Conservation (phyloP, 2,797 vertebrate species). For the Mormyrus proboscirostris region DNA sequence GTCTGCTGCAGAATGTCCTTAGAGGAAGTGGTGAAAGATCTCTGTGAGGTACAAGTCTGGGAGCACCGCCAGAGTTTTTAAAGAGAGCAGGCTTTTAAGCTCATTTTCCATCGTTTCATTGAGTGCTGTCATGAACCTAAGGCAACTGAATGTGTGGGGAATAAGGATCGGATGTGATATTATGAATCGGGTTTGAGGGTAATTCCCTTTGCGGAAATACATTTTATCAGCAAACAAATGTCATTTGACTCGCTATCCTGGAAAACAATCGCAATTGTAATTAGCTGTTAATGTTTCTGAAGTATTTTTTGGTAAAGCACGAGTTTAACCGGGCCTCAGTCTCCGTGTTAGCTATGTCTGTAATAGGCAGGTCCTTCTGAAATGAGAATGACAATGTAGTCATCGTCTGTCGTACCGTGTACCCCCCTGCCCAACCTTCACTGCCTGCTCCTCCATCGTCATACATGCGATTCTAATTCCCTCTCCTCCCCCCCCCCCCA, state of each 20-base stretch:
- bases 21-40: background rate
- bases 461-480: conserved; percentile 46
- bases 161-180: background rate
- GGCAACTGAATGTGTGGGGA: background rate
- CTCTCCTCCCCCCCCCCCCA: conserved; percentile 15
- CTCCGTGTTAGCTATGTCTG: background rate
- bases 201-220: background rate
- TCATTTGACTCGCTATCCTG: background rate
- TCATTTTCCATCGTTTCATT: background rate
- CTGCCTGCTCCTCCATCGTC: conserved; percentile 11
- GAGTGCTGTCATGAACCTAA: background rate
- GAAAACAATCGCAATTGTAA: background rate
- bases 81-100: background rate
- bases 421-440: background rate
- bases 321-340: background rate
- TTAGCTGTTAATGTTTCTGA: conserved; percentile 7
- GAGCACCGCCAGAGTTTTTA: conserved; percentile 7
- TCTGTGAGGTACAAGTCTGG: background rate
- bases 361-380: background rate
- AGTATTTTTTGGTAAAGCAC: background rate
- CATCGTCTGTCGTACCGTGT: background rate
- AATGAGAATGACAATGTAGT: background rate
- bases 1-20: background rate
- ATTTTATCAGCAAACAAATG: conserved; percentile 12
- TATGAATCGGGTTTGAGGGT: background rate